Evolutionary conservation across 2,797 vertebrate genomes (phyloP).

Genomic region (Ctenopoma multispine): DNA sequence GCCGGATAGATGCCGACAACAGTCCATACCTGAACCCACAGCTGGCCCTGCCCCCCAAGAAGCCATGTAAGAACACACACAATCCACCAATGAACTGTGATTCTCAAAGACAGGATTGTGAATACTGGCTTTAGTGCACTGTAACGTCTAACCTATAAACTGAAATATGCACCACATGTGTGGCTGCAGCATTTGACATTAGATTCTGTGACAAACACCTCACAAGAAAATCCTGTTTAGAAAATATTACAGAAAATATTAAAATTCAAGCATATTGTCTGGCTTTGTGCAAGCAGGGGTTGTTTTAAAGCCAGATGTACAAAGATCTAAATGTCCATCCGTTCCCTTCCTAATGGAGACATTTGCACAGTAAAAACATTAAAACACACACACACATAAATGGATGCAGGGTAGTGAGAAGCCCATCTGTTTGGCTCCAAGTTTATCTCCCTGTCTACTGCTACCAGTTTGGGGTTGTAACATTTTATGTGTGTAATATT

Average conservation of each 20-base stretch:
- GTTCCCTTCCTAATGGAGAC: slow-evolving; percentile 52
- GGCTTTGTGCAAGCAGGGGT: not conserved
- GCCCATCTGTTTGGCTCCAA: slow-evolving; percentile 69
- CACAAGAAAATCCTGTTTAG: not conserved
- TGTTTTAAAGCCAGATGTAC: slow-evolving; percentile 20
- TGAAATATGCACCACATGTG: slow-evolving; percentile 10
- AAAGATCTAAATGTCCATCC: slow-evolving; percentile 31
- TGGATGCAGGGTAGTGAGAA: slow-evolving; percentile 51
- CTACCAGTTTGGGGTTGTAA: slow-evolving; percentile 74
- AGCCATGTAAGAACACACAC: slow-evolving; percentile 93
- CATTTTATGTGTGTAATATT: slow-evolving; percentile 77
- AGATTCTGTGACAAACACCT: not conserved
- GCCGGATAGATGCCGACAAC: slow-evolving; percentile 99
- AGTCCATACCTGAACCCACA: slow-evolving; percentile 99
- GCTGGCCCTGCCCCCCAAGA: slow-evolving; percentile 97
- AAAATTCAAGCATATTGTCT: not conserved
- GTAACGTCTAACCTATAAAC: slow-evolving; percentile 5
- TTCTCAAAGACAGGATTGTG: slow-evolving; percentile 2
- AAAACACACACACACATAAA: slow-evolving; percentile 43
- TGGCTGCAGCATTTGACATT: not conserved
- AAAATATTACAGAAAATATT: slow-evolving; percentile 7
- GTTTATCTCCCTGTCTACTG: slow-evolving; percentile 70
- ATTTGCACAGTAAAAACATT: slow-evolving; percentile 69
- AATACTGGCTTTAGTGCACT: not conserved
- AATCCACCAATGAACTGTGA: not conserved